Evolutionary conservation across 2,888 invertebrate genomes (phyloP).

Genomic region (Mimas tiliae): DNA sequence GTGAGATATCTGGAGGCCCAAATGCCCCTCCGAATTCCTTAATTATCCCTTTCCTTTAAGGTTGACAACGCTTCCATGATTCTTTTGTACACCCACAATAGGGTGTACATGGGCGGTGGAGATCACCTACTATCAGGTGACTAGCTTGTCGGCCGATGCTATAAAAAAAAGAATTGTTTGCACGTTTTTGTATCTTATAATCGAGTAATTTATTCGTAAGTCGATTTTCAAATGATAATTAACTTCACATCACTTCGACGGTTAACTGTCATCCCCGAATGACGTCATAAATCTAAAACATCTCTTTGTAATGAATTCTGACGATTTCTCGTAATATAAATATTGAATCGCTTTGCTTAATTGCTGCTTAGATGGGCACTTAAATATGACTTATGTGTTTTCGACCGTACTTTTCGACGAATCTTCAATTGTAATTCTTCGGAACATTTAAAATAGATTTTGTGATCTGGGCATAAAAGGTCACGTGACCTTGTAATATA

Average conservation of each 20-base stretch:
- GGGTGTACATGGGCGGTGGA: too few species aligned
- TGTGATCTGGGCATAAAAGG: neutral
- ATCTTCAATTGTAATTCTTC: neutral
- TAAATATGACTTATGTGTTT: slow-evolving; percentile 12
- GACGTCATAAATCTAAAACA: slow-evolving; percentile 7
- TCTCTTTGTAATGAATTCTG: slow-evolving; percentile 12
- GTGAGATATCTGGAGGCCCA: too few species aligned
- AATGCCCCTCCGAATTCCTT: too few species aligned
- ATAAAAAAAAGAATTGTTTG: too few species aligned
- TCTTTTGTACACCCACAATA: too few species aligned
- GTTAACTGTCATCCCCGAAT: slow-evolving; percentile 6
- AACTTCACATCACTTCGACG: neutral
- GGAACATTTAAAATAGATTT: neutral
- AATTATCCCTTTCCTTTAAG: too few species aligned
- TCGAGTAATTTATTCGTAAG: neutral
- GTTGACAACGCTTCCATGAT: too few species aligned
- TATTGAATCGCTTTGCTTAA: slow-evolving; percentile 20
- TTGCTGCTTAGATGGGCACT: neutral
- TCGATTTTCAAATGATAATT: neutral
- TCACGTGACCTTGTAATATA: neutral
- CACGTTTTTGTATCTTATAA: neutral
- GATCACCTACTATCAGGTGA: too few species aligned
- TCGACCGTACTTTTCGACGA: neutral
- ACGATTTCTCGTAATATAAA: neutral
- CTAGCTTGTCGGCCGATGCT: too few species aligned